Percentiles rank a stretch among this genome's conserved stretches.
Evolutionary conservation across 92 coral and sea anemone species (phyloP).

Genomic region (Muricea muricata): DNA sequence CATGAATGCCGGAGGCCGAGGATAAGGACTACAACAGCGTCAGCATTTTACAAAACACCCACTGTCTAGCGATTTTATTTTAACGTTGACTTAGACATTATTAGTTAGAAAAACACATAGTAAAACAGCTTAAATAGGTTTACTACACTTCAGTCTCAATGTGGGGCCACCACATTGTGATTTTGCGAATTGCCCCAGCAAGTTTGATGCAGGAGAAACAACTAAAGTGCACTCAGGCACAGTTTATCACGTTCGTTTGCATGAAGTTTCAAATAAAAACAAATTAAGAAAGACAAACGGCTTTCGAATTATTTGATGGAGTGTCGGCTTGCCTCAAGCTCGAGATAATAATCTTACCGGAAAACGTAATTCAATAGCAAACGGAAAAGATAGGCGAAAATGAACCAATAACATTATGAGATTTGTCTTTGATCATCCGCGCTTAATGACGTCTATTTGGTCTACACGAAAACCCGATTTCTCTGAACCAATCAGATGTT

Average conservation of each 20-base stretch:
- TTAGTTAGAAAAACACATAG: too few species aligned
- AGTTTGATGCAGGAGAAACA: too few species aligned
- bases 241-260: not conserved
- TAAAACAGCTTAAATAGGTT: too few species aligned
- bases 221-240: not conserved
- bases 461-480: conserved; percentile 28
- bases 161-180: too few species aligned
- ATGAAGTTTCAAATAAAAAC: not conserved
- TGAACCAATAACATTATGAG: conserved; percentile 22
- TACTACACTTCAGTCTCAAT: too few species aligned
- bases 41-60: too few species aligned
- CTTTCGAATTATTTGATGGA: not conserved
- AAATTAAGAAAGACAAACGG: not conserved
- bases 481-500: conserved; percentile 4
- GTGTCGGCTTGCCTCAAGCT: conserved; percentile 6
- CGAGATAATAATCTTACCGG: conserved; percentile 23
- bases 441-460: conserved; percentile 41
- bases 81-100: too few species aligned
- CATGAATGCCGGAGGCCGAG: too few species aligned
- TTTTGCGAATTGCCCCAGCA: too few species aligned
- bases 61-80: too few species aligned
- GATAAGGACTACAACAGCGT: too few species aligned
- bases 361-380: conserved; percentile 48
- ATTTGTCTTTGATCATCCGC: conserved; percentile 18
- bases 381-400: conserved; percentile 23